Evolutionary conservation across 1,140 invertebrate species (phyloP), one percentile per base, ranked within the genome.

Genomic region (Lepidurus packardi): DNA sequence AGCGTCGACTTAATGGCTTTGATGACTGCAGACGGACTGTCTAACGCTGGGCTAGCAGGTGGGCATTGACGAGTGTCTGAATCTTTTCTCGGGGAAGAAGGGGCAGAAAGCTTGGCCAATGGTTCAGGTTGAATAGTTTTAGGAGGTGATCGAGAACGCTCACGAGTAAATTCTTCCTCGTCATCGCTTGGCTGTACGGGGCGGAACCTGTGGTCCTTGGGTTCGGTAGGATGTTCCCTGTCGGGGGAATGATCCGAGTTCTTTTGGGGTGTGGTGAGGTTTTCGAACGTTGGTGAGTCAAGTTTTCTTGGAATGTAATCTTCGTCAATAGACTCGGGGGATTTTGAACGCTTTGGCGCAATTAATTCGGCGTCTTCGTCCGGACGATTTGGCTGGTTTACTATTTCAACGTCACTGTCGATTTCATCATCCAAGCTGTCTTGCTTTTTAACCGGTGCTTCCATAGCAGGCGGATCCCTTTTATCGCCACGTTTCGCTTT

Each of bases 1-100:
- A 74, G 21, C 53, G 53, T 13, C 21, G 53, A 16, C 53, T 65
- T 65, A n/a, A 65, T 65, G 8, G 78, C 78, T 34, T 75, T 78
- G 25, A 73, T 78, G 11, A 78, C 78, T 45, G 75, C 78, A 5
- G 78, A 73, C 21, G 78, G 78, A 34, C 78, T 78, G 25, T 74
- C 78, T 25, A 78, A 74, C 73, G 43, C 78, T 7, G 78, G 73
- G 75, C 74, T 74, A 45, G 73, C 73, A 8, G 73, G 21, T 11
- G 73, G 42, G 41, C 45, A 43, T 77, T 41, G 75, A n/a, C 75
- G 43, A 25, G 43, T 43, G 53, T 65, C 53, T 0, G 21, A 7
- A 21, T 65, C 53, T 16, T 65, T 65, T 7, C 16, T 65, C 16
- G 53, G 13, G 13, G 53, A 65, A 16, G 53, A 65, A 65, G 53